Base-by-base conservation (phyloP, 2,797 vertebrate species). In the Lepidocolaptes lacrymiger region DNA sequence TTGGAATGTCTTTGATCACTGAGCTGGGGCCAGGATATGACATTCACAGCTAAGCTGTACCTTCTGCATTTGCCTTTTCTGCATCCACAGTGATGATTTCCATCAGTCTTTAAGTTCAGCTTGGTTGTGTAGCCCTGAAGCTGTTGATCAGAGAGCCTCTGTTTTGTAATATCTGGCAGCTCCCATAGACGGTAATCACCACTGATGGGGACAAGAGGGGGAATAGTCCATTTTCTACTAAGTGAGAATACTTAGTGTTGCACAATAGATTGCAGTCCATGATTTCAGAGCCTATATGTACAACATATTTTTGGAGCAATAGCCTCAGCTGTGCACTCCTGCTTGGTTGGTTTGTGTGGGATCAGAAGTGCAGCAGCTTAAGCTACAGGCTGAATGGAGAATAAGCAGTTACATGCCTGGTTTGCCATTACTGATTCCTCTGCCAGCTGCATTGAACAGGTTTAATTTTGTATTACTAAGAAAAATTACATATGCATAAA, bases 1-100 rank as follows among this genome's bases (percentile, higher is more conserved):
- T 92, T 95, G 85, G 88, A 91, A 73, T 94, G 93, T 82, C 93
- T 97, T 96, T 90, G 93, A 95, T 93, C 93, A 85, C 61, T 85
- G 88, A 93, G 16, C 9, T 86, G 49, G 71, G 88, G 88, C 85
- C 91, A 75, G 85, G 89, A 89, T 93, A 96, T 66, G 89, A 91
- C 93, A 87, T 91, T 94, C 83, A 71, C 73, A 89, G 67, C 69
- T 93, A 81, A 94, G 46, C 79, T 81, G 52, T 79, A 52, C 87
- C 80, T 88, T 46, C 63, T 85, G 87, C 81, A 66, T 79, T 96
- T 94, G 58, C 56, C 48, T 84, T 91, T 95, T 88, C 81, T 94
- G 26, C 51, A 55, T 89, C 62, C n/a, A 26, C 28, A 34, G 43
- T 43, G 68, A 37, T 74, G 63, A 85, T 97, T 93, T 95, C 10